Evolutionary conservation across 2,797 vertebrate species (phyloP).

Genomic region (Crocodylus rhombifer): DNA sequence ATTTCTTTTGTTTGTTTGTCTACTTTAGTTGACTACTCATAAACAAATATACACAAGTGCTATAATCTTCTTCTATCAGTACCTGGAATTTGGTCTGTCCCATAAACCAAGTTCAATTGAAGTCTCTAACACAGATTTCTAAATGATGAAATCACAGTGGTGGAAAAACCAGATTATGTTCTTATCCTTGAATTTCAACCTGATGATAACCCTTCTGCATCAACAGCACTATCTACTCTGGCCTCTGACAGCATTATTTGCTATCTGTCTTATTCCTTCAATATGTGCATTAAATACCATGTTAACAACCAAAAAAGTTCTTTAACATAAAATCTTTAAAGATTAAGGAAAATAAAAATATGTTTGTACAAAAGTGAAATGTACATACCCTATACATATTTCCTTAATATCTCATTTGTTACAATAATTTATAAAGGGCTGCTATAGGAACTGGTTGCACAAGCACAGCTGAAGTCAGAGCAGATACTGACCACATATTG

Average conservation of each 20-base stretch:
- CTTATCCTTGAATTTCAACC: slow-evolving; percentile 64
- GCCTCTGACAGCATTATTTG: slow-evolving; percentile 67
- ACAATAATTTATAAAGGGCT: neutral
- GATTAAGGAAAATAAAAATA: neutral
- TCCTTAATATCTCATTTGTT: neutral
- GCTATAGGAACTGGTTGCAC: neutral
- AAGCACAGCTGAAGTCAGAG: neutral
- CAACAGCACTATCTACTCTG: slow-evolving; percentile 55
- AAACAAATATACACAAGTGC: neutral
- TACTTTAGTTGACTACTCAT: slow-evolving; percentile 5
- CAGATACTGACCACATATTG: neutral
- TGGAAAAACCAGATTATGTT: slow-evolving; percentile 52
- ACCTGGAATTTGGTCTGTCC: neutral
- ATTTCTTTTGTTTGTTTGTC: slow-evolving; percentile 1
- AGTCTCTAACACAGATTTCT: slow-evolving; percentile 41
- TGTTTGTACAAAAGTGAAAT: neutral
- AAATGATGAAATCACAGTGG: slow-evolving; percentile 62
- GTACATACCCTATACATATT: neutral
- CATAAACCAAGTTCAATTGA: slow-evolving; percentile 33
- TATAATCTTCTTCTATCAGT: slow-evolving; percentile 3
- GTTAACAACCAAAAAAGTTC: slow-evolving; percentile 21
- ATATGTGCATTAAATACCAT: neutral
- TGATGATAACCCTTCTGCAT: slow-evolving; percentile 50
- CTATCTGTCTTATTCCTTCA: slow-evolving; percentile 45
- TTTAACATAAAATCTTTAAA: neutral